Base-by-base conservation (phyloP, 2,888 invertebrate species). In the Encarsia formosa region DNA sequence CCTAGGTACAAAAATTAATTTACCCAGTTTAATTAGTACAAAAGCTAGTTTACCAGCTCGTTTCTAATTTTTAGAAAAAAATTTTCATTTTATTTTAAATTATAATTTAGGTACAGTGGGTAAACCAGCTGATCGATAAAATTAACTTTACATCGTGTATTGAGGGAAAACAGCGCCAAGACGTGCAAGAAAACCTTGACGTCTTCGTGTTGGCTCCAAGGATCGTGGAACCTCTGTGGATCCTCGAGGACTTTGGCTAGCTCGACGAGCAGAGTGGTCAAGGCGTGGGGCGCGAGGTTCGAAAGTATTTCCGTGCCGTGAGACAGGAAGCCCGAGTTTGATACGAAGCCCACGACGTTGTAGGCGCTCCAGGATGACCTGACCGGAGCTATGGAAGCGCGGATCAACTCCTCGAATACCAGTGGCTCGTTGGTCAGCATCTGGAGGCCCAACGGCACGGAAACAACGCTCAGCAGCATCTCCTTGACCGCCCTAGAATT, bases 111-210 rank as follows among this genome's bases (percentile, higher is more conserved):
- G n/a, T n/a, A n/a, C n/a, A n/a, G n/a, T n/a, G n/a, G n/a, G n/a
- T n/a, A n/a, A n/a, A n/a, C n/a, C n/a, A n/a, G n/a, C n/a, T n/a
- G n/a, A n/a, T n/a, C n/a, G n/a, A n/a, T n/a, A n/a, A n/a, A n/a
- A n/a, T n/a, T n/a, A n/a, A n/a, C n/a, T 62, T 61, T 62, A 73
- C 73, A 71, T 54, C 65, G 64, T 2, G 68, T 68, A 52, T 70
- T 73, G 6, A 73, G 57, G 5, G 71, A 70, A 43, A 74, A 65
- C 2, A 69, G 53, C 16, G 65, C 60, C 4, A 73, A 51, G 22
- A 70, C 60, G 41, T 73, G 73, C 40, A 68, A 55, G 53, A 72
- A 71, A 11, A 62, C 64, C 3, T 60, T 54, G 3, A 68, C 52
- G 39, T 62, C 61, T 15, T 43, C 20, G 29, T 62, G 59, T 20